A percentile compares a stretch with the other conserved stretches of the same genome.
These are phyloP conservation scores for Brachycybe producta DNA, from an alignment of 2,888 invertebrate species.

Conservation along the genomic window DNA sequence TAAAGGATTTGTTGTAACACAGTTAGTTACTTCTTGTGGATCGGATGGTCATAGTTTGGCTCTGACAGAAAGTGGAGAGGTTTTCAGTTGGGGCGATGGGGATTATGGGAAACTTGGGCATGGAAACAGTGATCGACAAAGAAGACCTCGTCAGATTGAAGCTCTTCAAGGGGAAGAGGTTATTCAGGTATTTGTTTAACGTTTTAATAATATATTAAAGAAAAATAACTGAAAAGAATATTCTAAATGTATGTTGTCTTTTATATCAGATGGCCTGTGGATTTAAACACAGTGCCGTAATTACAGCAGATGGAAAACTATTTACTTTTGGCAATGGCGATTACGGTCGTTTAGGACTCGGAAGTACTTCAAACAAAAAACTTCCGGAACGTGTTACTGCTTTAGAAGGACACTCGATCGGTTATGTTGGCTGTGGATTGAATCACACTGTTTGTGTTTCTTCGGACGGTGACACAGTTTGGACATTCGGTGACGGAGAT, in stretches of 20 bases:
- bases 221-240: slow-evolving; percentile 30
- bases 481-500: slow-evolving; percentile 53
- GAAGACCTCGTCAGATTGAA: slow-evolving; percentile 42
- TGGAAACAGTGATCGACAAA: slow-evolving; percentile 40
- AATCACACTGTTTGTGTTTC: slow-evolving; percentile 50
- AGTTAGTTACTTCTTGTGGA: slow-evolving; percentile 48
- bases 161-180: slow-evolving; percentile 38
- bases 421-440: slow-evolving; percentile 46
- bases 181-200: too few species aligned
- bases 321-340: slow-evolving; percentile 54
- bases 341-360: slow-evolving; percentile 46
- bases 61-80: too few species aligned
- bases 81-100: too few species aligned
- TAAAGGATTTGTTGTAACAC: slow-evolving; percentile 48
- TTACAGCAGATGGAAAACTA: slow-evolving; percentile 48
- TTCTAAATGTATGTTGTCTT: slow-evolving; percentile 1
- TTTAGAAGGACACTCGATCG: slow-evolving; percentile 41
- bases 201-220: slow-evolving; percentile 37
- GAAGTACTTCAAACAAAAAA: slow-evolving; percentile 47
- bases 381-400: slow-evolving; percentile 44
- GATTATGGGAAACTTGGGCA: too few species aligned
- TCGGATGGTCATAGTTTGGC: slow-evolving; percentile 52
- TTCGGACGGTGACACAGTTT: slow-evolving; percentile 44
- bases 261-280: slow-evolving; percentile 44
- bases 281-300: slow-evolving; percentile 50